Evolutionary conservation across 2,888 invertebrate species (phyloP), one percentile per base, ranked within the genome.

Genomic region (Maniola hyperantus): DNA sequence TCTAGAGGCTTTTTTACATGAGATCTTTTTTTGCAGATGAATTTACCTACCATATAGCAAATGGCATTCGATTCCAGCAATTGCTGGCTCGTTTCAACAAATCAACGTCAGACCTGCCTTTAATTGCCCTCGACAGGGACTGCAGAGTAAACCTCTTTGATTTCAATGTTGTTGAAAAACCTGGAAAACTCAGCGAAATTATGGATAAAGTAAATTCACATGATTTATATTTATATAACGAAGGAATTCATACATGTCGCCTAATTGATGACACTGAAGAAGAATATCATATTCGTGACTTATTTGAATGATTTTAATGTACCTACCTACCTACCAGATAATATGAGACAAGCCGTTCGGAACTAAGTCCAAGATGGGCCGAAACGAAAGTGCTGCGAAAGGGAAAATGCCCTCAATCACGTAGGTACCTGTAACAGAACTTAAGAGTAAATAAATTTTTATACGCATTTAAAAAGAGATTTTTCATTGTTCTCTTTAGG

Each of bases 121-220:
- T 99, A 33, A 97, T 99, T 73, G 99, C 99, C 26, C 99, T 99
- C 71, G 99, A 99, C 89, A 99, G 99, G 76, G 99, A 99, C 93
- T 94, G 98, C 70, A 99, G 99, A 83, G 99, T 99, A 99, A 99
- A 99, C 88, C 93, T 99, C 73, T 99, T 99, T 88, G 94, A 96
- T 74, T 96, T 95, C 79, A 94, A 95, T 70, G 96, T 97, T 70
- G 96, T 97, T 93, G 94, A 95, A 70, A 91, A 93, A 51, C 96
- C 97, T 2, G 98, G 97, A 8, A 95, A 95, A 82, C 91, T 99
- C 34, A 96, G 97, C 81, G 90, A 95, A 82, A 99, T 99, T 88
- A 93, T 99, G n/a, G 93, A 95, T 76, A 99, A 99, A 86, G 92
- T 99, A 33, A 97, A 99, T 84, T 97, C 97, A 18, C 99, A 99